These are phyloP conservation scores for Steromphala cineraria DNA, from an alignment of 2,888 invertebrate species.

Conservation along the genomic window DNA sequence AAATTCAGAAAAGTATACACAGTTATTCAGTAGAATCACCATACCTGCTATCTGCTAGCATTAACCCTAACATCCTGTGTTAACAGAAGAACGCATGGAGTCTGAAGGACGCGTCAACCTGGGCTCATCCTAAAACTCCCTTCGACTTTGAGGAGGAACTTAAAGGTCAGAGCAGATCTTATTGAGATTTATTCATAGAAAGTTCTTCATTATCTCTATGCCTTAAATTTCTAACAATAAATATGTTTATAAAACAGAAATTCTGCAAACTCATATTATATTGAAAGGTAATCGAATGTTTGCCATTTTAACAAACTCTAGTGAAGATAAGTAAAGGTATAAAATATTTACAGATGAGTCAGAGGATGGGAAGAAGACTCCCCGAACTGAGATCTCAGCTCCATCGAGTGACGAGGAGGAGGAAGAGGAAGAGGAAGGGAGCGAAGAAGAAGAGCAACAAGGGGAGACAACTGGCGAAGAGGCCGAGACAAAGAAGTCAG, in stretches of 20 bases:
- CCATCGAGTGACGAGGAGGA: not conserved
- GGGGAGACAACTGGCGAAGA: constrained; percentile 13
- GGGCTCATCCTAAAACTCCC: constrained; percentile 68
- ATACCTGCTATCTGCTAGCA: too few species aligned
- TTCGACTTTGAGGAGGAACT: constrained; percentile 50
- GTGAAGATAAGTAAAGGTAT: too few species aligned
- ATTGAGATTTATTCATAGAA: too few species aligned
- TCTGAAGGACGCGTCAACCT: constrained; percentile 61
- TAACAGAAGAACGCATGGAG: constrained; percentile 68
- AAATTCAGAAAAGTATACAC: too few species aligned
- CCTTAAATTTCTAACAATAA: too few species aligned
- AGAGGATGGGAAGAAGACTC: not conserved
- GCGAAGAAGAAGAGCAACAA: constrained; percentile 4
- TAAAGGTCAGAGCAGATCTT: constrained; percentile 29
- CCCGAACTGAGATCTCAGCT: not conserved
- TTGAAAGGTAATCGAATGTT: too few species aligned
- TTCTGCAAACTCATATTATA: too few species aligned
- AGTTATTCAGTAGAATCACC: too few species aligned
- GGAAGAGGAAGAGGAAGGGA: not conserved
- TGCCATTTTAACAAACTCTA: too few species aligned
- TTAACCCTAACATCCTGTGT: too few species aligned
- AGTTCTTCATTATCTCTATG: too few species aligned
- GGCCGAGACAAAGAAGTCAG: not conserved
- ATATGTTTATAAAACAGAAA: too few species aligned
- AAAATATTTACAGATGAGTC: not conserved